Evolutionary conservation across 2,888 invertebrate species (phyloP).

Genomic region (Aphodius sticticus): DNA sequence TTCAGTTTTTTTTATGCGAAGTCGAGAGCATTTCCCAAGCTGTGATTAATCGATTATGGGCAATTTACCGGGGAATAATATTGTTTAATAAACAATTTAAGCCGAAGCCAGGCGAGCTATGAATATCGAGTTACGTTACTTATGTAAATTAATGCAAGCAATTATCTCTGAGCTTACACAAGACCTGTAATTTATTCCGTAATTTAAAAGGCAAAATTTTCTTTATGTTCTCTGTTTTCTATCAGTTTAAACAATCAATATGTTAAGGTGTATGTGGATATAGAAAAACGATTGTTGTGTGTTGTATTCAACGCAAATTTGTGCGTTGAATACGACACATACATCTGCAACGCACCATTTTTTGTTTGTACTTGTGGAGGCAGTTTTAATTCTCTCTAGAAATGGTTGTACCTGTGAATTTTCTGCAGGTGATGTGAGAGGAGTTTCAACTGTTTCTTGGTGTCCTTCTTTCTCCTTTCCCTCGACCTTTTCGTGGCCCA

Average conservation of each 20-base stretch:
- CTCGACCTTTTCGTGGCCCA: slow-evolving; percentile 69
- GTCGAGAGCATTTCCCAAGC: not conserved
- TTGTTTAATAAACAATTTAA: not conserved
- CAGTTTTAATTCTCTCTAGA: not conserved
- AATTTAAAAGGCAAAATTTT: not conserved
- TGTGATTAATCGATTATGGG: not conserved
- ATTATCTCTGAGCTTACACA: not conserved
- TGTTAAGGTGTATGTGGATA: no score
- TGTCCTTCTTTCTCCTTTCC: slow-evolving; percentile 69
- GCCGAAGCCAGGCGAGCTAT: not conserved
- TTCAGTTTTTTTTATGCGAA: not conserved
- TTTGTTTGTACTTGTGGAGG: no score
- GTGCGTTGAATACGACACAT: no score
- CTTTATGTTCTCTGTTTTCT: no score
- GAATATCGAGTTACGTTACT: not conserved
- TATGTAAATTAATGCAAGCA: not conserved
- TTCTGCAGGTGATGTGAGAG: slow-evolving; percentile 63
- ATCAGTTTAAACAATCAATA: no score
- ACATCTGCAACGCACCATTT: no score
- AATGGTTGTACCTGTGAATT: slow-evolving; percentile 46
- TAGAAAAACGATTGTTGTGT: no score
- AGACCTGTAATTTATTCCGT: not conserved
- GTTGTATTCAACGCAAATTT: no score
- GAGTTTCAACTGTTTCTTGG: slow-evolving; percentile 65
- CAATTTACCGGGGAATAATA: not conserved